phyloP scores from a whole-genome alignment of 35 echinoderm and acorn worm genomes.

The Heliocidaris tuberculata region DNA sequence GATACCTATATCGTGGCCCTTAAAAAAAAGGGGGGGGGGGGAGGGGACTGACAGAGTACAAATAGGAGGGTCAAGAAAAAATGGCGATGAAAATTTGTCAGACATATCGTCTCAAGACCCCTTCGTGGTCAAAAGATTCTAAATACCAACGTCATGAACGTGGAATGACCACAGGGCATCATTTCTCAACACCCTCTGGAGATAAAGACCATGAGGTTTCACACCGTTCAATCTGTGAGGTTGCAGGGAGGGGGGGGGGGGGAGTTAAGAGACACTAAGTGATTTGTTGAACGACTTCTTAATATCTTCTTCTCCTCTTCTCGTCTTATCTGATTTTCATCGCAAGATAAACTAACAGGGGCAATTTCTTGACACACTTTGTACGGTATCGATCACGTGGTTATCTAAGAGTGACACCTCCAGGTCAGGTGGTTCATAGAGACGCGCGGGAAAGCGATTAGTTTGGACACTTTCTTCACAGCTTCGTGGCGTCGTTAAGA shows the following conservation, averaged over 20 bases:
- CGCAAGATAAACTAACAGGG: not conserved
- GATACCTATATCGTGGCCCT: no score
- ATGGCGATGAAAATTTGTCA: not conserved
- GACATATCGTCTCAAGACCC: not conserved
- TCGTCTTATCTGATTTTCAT: not conserved
- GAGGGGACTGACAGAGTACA: not conserved
- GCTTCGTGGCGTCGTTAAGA: conserved; percentile 1
- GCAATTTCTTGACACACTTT: not conserved
- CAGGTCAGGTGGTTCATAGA: not conserved
- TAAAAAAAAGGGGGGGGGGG: no score
- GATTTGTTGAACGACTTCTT: not conserved
- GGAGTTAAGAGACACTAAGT: no score
- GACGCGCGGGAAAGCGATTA: not conserved
- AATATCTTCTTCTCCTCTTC: not conserved
- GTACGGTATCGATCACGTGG: not conserved
- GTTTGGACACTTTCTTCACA: conserved; percentile 3
- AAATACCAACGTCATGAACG: not conserved
- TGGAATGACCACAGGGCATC: not conserved
- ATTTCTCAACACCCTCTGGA: not conserved
- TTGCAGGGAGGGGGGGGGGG: no score
- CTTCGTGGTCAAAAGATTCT: not conserved
- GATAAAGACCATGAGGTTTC: no score
- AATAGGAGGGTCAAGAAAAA: not conserved
- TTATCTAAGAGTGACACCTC: conserved; percentile 11
- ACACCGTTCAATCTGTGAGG: no score